These are phyloP conservation scores for Andinoacara biseriatus DNA, from an alignment of 2,113 vertebrate species.

Conservation along the genomic window DNA sequence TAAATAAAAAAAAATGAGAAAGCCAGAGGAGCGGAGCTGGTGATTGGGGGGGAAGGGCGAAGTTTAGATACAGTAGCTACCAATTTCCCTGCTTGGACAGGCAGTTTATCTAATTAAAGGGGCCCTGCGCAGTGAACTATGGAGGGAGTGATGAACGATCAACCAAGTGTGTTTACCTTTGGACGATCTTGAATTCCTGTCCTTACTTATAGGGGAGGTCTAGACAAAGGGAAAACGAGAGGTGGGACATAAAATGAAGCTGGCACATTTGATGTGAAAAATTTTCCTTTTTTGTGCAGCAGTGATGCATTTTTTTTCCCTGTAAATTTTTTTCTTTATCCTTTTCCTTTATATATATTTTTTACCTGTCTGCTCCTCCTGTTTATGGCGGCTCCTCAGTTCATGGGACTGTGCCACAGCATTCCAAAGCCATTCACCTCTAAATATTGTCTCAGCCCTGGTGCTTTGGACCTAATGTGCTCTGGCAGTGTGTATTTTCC, in stretches of 20 bases:
- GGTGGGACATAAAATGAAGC: not conserved
- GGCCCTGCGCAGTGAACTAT: constrained; percentile 4
- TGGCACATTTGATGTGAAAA: not conserved
- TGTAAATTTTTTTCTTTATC: not conserved
- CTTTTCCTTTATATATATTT: not conserved
- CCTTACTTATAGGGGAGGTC: constrained; percentile 31
- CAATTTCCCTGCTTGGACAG: constrained; percentile 42
- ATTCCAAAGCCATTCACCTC: constrained; percentile 3
- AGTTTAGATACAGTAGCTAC: constrained; percentile 40
- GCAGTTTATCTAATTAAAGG: constrained; percentile 53
- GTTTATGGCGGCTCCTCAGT: not conserved
- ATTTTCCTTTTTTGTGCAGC: not conserved
- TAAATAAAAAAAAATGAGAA: not conserved
- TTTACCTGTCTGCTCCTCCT: not conserved
- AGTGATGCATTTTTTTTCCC: not conserved
- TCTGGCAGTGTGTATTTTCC: not conserved
- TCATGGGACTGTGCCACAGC: not conserved
- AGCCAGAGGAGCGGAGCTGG: not conserved
- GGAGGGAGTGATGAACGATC: constrained; percentile 45
- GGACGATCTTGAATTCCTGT: constrained; percentile 24
- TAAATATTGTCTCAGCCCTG: not conserved
- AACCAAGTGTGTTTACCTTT: constrained; percentile 42
- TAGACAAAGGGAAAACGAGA: not conserved
- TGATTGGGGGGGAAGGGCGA: not conserved
- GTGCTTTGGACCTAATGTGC: not conserved